Base-by-base conservation (phyloP, 2,888 invertebrate species). In the Vanessa cardui region DNA sequence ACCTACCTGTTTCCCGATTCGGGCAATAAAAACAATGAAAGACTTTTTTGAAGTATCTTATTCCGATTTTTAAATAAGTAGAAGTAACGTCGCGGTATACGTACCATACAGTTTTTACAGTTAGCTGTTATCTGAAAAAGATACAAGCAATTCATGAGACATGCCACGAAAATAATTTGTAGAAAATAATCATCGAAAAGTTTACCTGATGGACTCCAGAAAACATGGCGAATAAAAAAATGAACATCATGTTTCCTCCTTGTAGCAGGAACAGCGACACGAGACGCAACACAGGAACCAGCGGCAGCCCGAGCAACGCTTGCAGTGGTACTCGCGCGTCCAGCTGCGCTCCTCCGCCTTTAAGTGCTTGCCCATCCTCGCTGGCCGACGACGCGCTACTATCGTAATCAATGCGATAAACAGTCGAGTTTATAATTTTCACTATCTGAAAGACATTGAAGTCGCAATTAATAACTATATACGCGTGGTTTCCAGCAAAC, bases 61-160 rank as follows among this genome's bases (percentile, higher is more conserved):
- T 39, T 12, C 39, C 12, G 12, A 12, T 39, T 12, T 39, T 12
- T 4, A 39, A 39, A 49, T 6, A 8, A 49, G 1, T 9, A 18
- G 26, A 50, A 21, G n/a, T 31, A 31, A 33, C 18, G 39, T 18
- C 0, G 12, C 15, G 26, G 7, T 16, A 33, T 68, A 77, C 81
- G 80, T 78, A 92, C 91, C 71, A 88, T 81, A 69, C 90, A 91
- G 72, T 89, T 88, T 75, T 88, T 90, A 76, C 91, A 90, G 67
- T 83, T 86, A 59, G 83, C 80, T 18, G 81, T 77, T 20, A 83
- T 81, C 90, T 90, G 62, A 54, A 54, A 54, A 54, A 31, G 6
- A 31, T 7, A 16, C 4, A 15, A 50, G 18, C 12, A 18, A 18
- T 49, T 18, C 9, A 49, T 49, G 9, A 39, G 39, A 39, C 6